Percentiles rank a stretch among this genome's conserved stretches.
phyloP scores from a whole-genome alignment of 2,888 invertebrate species.

The Drosophila macrospina region DNA sequence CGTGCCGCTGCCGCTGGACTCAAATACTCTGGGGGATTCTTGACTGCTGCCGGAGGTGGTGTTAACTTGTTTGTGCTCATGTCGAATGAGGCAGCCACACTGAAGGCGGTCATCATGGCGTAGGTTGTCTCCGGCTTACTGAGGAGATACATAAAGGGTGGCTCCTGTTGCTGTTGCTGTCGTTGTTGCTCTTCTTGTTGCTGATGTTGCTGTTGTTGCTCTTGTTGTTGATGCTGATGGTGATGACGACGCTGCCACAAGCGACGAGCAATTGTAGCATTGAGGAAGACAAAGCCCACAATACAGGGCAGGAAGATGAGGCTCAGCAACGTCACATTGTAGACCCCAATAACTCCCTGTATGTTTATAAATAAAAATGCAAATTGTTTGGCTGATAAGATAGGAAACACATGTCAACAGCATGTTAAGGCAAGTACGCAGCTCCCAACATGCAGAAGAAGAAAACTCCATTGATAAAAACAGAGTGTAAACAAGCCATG shows the following conservation, averaged over 20 bases:
- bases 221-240: slow-evolving; percentile 40
- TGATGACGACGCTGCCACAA: slow-evolving; percentile 86
- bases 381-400: slow-evolving; percentile 67
- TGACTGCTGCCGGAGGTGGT: not conserved
- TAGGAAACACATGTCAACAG: slow-evolving; percentile 42
- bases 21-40: slow-evolving; percentile 3
- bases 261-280: slow-evolving; percentile 86
- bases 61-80: slow-evolving; percentile 6
- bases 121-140: slow-evolving; percentile 42
- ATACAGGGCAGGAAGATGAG: slow-evolving; percentile 86
- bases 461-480: slow-evolving; percentile 13
- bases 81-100: slow-evolving; percentile 51
- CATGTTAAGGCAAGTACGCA: slow-evolving; percentile 24
- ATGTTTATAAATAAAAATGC: slow-evolving; percentile 44
- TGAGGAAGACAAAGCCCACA: slow-evolving; percentile 86
- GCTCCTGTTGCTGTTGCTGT: not conserved
- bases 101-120: slow-evolving; percentile 61
- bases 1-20: slow-evolving; percentile 66
- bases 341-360: slow-evolving; percentile 74
- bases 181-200: slow-evolving; percentile 16
- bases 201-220: slow-evolving; percentile 19
- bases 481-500: not conserved
- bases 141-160: slow-evolving; percentile 37
- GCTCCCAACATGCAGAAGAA: not conserved
- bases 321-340: slow-evolving; percentile 79